phyloP scores from a whole-genome alignment of 1,140 invertebrate genomes.

The Rhyzopertha dominica region DNA sequence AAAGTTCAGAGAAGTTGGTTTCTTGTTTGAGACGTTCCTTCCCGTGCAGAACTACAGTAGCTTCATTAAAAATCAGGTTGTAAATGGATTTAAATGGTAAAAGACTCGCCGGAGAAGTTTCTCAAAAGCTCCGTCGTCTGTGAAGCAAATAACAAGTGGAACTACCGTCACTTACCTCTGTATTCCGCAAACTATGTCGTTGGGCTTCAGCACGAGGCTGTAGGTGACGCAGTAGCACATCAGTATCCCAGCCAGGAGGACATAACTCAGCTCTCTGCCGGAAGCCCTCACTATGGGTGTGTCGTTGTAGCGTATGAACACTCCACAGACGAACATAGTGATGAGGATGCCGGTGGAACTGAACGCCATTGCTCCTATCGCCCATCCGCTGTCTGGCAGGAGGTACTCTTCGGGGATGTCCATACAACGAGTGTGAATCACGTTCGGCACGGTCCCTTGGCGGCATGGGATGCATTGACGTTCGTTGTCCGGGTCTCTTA shows the following conservation, averaged over 20 bases:
- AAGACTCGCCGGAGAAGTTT: too few species aligned
- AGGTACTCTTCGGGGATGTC: conserved; percentile 82
- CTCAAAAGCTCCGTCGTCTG: too few species aligned
- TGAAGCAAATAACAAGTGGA: too few species aligned
- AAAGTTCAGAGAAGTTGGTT: too few species aligned
- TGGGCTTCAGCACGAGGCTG: conserved; percentile 71
- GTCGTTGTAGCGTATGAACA: conserved; percentile 67
- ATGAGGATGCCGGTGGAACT: conserved; percentile 73
- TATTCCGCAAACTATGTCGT: conserved; percentile 67
- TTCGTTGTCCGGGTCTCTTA: conserved; percentile 71
- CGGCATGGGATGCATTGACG: conserved; percentile 79
- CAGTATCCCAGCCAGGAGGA: conserved; percentile 81
- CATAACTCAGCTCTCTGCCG: conserved; percentile 82
- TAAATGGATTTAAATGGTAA: too few species aligned
- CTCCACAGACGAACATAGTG: conserved; percentile 62
- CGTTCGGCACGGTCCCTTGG: conserved; percentile 74
- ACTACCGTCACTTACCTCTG: conserved; percentile 69
- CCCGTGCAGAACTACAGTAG: too few species aligned
- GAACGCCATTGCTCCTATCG: conserved; percentile 83
- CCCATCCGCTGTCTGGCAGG: conserved; percentile 73
- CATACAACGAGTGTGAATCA: conserved; percentile 65
- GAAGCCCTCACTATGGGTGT: conserved; percentile 88
- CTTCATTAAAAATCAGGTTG: too few species aligned
- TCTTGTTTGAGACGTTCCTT: too few species aligned
- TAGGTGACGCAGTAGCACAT: conserved; percentile 88